Base-by-base conservation (phyloP, 2,797 vertebrate species). In the Rhyacichthys aspro region DNA sequence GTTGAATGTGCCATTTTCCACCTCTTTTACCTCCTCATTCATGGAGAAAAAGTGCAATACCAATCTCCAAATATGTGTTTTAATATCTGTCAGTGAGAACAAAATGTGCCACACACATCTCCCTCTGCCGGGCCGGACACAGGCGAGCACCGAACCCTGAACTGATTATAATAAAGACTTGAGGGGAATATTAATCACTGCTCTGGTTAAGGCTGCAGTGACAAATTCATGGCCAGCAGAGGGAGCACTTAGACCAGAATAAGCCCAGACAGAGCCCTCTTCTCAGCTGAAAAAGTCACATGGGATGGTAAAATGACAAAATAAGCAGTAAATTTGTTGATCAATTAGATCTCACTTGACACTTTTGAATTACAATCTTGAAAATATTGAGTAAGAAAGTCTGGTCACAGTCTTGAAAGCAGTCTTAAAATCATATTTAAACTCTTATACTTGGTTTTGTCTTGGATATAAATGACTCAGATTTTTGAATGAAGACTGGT, bases 191-290 rank as follows among this genome's bases (percentile, higher is more conserved):
- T 55, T 49, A 15, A 46, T 45, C 23, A 58, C 9, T 11, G 11
- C 15, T 5, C 61, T 59, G 44, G n/a, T 17, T 58, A 4, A 45
- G 8, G 38, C 2, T 75, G 79, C 53, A 70, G 34, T n/a, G 32
- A 62, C 79, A 65, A 38, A 37, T 46, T 1, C 9, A n/a, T 1
- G 36, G 3, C 83, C 85, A 86, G 79, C 77, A 90, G 88, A 83
- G 81, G 79, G 33, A 73, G 68, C 82, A 71, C 71, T 66, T 32
- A 72, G 32, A 81, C 73, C 23, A 28, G 23, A 28, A 28, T 5
- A 28, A 28, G 23, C 2, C 23, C 7, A 28, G 7, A 28, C 4
- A 1, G 1, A 28, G 4, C 23, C 23, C 7, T 28, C 1, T 28
- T 3, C 4, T 28, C 23, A 28, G 23, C 23, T 28, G 23, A 28